These are phyloP conservation scores for Babylonia areolata DNA, from an alignment of 1,140 invertebrate species.

Conservation along the genomic window DNA sequence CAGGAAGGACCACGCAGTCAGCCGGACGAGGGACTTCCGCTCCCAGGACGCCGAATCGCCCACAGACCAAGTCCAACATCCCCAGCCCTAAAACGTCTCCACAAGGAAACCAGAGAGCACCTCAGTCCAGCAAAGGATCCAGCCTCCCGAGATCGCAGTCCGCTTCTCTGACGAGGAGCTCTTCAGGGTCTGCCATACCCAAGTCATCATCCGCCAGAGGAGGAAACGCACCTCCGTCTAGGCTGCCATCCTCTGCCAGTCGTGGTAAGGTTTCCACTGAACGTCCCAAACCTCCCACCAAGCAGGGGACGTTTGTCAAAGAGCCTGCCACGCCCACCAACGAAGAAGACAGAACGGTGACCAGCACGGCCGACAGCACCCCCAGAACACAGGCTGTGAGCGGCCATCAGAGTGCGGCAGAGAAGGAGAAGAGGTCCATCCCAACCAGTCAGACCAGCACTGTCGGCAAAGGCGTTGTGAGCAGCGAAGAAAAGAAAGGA, in stretches of 20 bases:
- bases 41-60: neutral
- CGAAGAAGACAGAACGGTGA: neutral
- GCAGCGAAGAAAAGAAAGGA: neutral
- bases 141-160: constrained; percentile 19
- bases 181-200: constrained; percentile 33
- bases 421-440: constrained; percentile 38
- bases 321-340: constrained; percentile 76
- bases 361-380: neutral
- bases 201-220: constrained; percentile 23
- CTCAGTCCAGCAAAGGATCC: neutral
- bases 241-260: constrained; percentile 44
- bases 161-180: constrained; percentile 29
- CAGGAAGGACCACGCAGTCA: neutral
- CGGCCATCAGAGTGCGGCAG: neutral
- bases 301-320: constrained; percentile 92
- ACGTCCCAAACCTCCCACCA: constrained; percentile 73
- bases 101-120: neutral
- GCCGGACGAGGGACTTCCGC: neutral
- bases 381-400: neutral
- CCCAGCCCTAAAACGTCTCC: neutral
- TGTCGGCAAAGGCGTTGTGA: neutral
- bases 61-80: neutral
- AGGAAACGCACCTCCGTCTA: constrained; percentile 19
- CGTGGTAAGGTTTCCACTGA: constrained; percentile 48
- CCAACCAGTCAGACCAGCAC: constrained; percentile 5